Conservation (phyloP, 1,140 invertebrate genomes). For the Drosophila virilis region DNA sequence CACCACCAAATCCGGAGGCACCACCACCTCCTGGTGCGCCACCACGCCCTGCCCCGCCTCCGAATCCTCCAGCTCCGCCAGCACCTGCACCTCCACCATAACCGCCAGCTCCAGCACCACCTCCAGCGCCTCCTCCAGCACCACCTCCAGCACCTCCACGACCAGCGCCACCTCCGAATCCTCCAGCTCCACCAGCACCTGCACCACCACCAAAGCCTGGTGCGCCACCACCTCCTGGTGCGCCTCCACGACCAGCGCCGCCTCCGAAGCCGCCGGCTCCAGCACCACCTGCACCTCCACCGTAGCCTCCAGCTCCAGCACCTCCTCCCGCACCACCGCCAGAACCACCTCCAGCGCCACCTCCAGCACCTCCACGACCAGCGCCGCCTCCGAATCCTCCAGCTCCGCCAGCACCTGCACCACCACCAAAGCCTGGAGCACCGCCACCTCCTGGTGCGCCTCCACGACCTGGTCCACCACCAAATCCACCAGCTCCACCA, state of each 20-base stretch:
- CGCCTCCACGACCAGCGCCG: slow-evolving; percentile 47
- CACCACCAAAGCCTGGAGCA: slow-evolving; percentile 81
- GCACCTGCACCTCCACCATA: slow-evolving; percentile 25
- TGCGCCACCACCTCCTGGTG: slow-evolving; percentile 60
- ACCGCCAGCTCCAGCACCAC: slow-evolving; percentile 60
- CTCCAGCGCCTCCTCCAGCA: slow-evolving; percentile 42
- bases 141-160: slow-evolving; percentile 58
- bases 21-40: slow-evolving; percentile 82
- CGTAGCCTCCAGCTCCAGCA: slow-evolving; percentile 83
- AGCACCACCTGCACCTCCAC: slow-evolving; percentile 48
- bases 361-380: slow-evolving; percentile 4
- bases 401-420: slow-evolving; percentile 84
- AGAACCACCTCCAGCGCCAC: slow-evolving; percentile 20
- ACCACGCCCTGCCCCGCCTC: slow-evolving; percentile 40
- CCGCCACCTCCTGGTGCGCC: slow-evolving; percentile 73
- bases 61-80: slow-evolving; percentile 5
- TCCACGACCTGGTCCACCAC: slow-evolving; percentile 82
- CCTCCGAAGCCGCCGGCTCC: slow-evolving; percentile 47
- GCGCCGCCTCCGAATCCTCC: slow-evolving; percentile 18
- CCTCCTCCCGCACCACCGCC: slow-evolving; percentile 70
- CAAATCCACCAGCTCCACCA: slow-evolving; percentile 72
- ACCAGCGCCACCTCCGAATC: slow-evolving; percentile 38
- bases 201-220: slow-evolving; percentile 22
- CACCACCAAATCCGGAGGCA: slow-evolving; percentile 40
- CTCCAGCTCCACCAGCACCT: slow-evolving; percentile 20